phyloP scores from a whole-genome alignment of 2,113 vertebrate species.

The Ictalurus furcatus region DNA sequence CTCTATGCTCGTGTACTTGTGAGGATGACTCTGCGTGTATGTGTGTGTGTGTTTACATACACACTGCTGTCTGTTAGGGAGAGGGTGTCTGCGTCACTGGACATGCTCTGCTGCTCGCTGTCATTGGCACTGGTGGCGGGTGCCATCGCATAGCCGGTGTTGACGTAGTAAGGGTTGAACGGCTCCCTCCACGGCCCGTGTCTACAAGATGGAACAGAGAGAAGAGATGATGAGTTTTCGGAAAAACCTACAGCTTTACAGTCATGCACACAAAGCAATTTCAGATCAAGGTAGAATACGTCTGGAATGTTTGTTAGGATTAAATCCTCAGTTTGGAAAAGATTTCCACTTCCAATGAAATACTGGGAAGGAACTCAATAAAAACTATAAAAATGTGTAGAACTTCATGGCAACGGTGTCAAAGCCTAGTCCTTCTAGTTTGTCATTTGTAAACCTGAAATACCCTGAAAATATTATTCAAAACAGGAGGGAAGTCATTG shows the following conservation, averaged over 20 bases:
- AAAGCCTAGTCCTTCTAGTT: not conserved
- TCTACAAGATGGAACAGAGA: constrained; percentile 30
- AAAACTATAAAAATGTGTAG: not conserved
- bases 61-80: constrained; percentile 95
- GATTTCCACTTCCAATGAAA: not conserved
- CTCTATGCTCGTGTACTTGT: not conserved
- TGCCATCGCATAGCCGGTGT: constrained; percentile 90
- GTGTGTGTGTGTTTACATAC: constrained; percentile 64
- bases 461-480: not conserved
- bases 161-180: constrained; percentile 92
- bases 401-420: not conserved
- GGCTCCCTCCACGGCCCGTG: constrained; percentile 85
- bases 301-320: not conserved
- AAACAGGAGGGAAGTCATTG: not conserved
- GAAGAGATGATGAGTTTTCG: not conserved
- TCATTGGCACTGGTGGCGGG: constrained; percentile 96
- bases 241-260: not conserved
- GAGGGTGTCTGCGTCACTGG: constrained; percentile 94
- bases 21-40: constrained; percentile 4
- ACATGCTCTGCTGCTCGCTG: constrained; percentile 99
- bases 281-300: not conserved
- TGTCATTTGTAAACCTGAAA: not conserved
- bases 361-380: not conserved
- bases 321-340: not conserved
- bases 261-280: constrained; percentile 4